phyloP scores from a whole-genome alignment of 2,888 invertebrate genomes.

The Coremacera marginata region DNA sequence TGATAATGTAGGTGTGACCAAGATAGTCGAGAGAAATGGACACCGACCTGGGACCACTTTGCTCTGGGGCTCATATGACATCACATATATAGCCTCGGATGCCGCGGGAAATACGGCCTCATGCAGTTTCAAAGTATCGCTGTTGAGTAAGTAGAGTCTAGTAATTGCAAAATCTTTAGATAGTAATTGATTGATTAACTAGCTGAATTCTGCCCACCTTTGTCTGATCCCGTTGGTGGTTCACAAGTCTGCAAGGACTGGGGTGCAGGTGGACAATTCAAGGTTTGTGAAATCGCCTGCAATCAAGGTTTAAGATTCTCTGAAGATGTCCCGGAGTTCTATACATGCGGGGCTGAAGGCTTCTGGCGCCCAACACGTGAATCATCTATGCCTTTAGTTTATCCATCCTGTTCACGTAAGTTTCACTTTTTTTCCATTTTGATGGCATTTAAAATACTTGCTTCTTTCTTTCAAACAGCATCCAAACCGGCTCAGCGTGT shows the following conservation, averaged over 20 bases:
- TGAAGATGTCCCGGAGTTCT: slow-evolving; percentile 94
- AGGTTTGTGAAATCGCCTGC: slow-evolving; percentile 91
- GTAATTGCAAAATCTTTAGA: neutral
- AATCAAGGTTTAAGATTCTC: slow-evolving; percentile 90
- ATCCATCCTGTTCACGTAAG: slow-evolving; percentile 92
- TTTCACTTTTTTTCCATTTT: slow-evolving; percentile 31
- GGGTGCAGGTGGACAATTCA: slow-evolving; percentile 96
- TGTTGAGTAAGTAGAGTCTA: slow-evolving; percentile 79
- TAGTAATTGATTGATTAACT: slow-evolving; percentile 1
- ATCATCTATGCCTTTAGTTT: slow-evolving; percentile 84
- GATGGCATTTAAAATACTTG: neutral
- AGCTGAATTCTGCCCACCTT: slow-evolving; percentile 93
- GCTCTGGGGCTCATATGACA: slow-evolving; percentile 91
- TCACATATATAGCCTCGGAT: slow-evolving; percentile 94
- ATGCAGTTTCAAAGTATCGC: slow-evolving; percentile 91
- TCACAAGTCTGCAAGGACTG: slow-evolving; percentile 93
- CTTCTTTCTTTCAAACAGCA: slow-evolving; percentile 69
- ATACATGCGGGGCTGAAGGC: slow-evolving; percentile 98
- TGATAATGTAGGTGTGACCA: slow-evolving; percentile 87
- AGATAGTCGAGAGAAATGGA: slow-evolving; percentile 85
- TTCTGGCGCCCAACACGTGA: slow-evolving; percentile 93
- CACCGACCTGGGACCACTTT: slow-evolving; percentile 89
- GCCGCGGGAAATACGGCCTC: slow-evolving; percentile 91
- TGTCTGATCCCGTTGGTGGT: slow-evolving; percentile 92
- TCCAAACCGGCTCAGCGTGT: slow-evolving; percentile 93